A percentile compares a stretch with the other conserved stretches of the same genome.
Conservation (phyloP, 2,888 invertebrate species). For the Lysandra bellargus region DNA sequence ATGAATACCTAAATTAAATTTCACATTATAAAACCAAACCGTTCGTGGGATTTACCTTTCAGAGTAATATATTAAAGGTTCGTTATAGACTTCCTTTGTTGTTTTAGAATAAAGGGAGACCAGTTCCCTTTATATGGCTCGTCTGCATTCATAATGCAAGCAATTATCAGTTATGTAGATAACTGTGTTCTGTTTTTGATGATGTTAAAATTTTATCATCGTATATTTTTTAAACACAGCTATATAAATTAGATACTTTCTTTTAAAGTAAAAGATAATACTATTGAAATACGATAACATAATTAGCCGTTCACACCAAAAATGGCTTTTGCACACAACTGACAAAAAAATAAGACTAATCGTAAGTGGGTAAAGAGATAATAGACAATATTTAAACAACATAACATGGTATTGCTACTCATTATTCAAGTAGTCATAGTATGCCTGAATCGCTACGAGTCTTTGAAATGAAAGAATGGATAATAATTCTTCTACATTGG, state of each 20-base stretch:
- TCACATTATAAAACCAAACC: not conserved
- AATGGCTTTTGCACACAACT: too few relatives aligned
- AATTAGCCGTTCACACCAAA: not conserved
- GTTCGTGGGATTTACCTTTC: not conserved
- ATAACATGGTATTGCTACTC: too few relatives aligned
- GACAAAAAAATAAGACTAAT: too few relatives aligned
- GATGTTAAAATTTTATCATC: not conserved
- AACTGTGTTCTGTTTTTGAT: not conserved
- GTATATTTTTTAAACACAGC: not conserved
- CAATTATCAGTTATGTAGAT: not conserved
- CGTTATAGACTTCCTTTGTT: slow-evolving; percentile 2
- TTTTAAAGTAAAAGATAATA: not conserved
- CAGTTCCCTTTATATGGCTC: not conserved
- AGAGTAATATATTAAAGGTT: not conserved
- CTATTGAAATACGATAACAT: not conserved
- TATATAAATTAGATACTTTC: not conserved
- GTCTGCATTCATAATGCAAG: slow-evolving; percentile 1
- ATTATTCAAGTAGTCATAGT: too few relatives aligned
- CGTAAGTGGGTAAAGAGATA: too few relatives aligned
- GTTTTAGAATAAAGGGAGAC: not conserved
- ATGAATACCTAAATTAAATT: not conserved
- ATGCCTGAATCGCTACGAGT: too few relatives aligned
- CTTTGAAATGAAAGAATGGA: too few relatives aligned
- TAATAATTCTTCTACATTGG: too few relatives aligned
- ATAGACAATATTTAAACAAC: not conserved